Conservation (phyloP, 2,797 vertebrate genomes). For the Lagocephalus sceleratus region DNA sequence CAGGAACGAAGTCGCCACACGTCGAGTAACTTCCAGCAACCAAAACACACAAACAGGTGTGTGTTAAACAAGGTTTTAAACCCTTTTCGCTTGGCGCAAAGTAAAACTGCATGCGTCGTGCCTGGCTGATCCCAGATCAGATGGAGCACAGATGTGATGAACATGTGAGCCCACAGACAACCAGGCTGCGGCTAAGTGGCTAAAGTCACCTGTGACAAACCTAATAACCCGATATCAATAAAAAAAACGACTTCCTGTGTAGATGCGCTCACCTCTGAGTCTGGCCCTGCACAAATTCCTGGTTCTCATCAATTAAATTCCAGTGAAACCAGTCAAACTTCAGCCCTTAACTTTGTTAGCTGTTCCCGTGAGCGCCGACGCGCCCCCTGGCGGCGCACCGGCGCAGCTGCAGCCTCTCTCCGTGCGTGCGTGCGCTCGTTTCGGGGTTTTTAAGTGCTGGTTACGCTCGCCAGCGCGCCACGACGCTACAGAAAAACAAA, state of each 20-base stretch:
- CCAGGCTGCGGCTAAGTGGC: slow-evolving; percentile 4
- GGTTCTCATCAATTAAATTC: background rate
- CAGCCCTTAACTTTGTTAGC: background rate
- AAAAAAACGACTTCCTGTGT: background rate
- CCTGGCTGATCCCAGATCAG: background rate
- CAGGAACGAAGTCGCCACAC: background rate
- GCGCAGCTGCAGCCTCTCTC: background rate
- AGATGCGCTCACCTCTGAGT: background rate
- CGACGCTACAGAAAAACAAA: too few species aligned
- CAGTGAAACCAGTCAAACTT: background rate
- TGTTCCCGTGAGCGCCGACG: background rate
- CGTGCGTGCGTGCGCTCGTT: too few species aligned
- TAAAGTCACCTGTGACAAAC: slow-evolving; percentile 13
- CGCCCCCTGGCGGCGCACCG: slow-evolving; percentile 17
- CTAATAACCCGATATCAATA: background rate
- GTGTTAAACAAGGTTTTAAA: too few species aligned
- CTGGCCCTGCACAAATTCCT: background rate
- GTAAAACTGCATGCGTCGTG: background rate
- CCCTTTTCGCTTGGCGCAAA: too few species aligned
- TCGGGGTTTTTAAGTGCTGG: too few species aligned
- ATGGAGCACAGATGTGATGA: background rate
- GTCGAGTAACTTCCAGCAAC: background rate
- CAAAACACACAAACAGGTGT: background rate
- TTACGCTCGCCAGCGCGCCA: too few species aligned
- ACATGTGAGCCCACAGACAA: slow-evolving; percentile 1